Base-by-base conservation (phyloP, 1,140 invertebrate species). In the Limonius californicus region DNA sequence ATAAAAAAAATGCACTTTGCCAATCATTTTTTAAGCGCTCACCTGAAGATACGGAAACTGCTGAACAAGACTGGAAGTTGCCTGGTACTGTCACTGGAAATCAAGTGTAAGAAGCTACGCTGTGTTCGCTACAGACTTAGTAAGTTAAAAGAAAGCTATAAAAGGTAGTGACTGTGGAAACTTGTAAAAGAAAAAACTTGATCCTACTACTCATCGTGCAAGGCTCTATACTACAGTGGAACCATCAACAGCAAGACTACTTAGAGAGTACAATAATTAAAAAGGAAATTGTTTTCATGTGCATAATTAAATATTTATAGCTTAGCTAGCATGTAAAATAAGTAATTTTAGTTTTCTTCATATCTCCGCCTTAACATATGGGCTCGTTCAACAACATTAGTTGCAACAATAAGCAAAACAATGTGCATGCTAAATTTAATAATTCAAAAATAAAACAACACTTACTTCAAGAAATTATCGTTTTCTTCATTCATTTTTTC, bases 401-500 rank as follows among this genome's bases (percentile, higher is more conserved):
- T 27, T 27, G 9, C 11, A 39, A 39, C 35, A 39, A 9, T 12
- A 39, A 39, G 35, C 35, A 39, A 39, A 39, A 2, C 2, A 39
- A 39, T 39, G n/a, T 39, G n/a, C 35, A 14, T 39, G 35, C 35
- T 2, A 39, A 39, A 39, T 32, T 6, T 12, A 39, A 39, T 12
- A 39, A 39, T 12, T 9, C n/a, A 27, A 27, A 27, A 27, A 27
- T 27, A 27, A 27, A 27, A 39, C 19, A n/a, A 23, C n/a, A 82
- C 85, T 85, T 84, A 91, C 89, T 88, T 91, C 62, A 94, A 77
- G 75, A 93, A 91, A 75, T 89, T 89, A 79, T 96, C 94, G 82
- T 96, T 96, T 79, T 96, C 93, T 80, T 92, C 89, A 74, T 96
- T 96, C 84, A 96, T 85, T 78, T 89, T 89, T 72, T 97, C 94